A percentile compares a stretch with the other conserved stretches of the same genome.
These are phyloP conservation scores for Callionymus lyra DNA, from an alignment of 2,113 vertebrate genomes.

Conservation along the genomic window DNA sequence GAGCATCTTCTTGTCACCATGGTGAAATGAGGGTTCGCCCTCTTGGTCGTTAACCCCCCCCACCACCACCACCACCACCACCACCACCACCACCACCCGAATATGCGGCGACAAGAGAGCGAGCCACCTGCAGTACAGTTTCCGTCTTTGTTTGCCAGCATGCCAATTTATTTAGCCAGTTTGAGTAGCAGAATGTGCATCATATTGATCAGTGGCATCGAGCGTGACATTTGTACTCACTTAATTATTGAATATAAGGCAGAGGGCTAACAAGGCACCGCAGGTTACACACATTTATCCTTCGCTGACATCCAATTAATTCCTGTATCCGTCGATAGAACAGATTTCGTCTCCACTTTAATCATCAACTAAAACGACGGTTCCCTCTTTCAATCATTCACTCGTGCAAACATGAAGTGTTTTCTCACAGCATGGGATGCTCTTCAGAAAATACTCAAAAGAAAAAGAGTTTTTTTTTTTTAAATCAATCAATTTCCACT, in stretches of 20 bases:
- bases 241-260: constrained; percentile 30
- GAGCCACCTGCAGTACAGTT: constrained; percentile 11
- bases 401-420: too few relatives aligned
- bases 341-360: too few relatives aligned
- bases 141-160: constrained; percentile 14
- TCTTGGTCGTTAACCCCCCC: constrained; percentile 14
- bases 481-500: too few relatives aligned
- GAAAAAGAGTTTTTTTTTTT: too few relatives aligned
- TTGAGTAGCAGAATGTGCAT: constrained; percentile 21
- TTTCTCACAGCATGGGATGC: too few relatives aligned
- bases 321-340: not conserved
- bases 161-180: constrained; percentile 12
- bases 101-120: constrained; percentile 25
- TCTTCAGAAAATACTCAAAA: too few relatives aligned
- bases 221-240: constrained; percentile 10
- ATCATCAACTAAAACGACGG: too few relatives aligned
- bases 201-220: constrained; percentile 30
- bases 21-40: constrained; percentile 24
- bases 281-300: constrained; percentile 2
- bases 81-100: too few relatives aligned
- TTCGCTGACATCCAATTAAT: constrained; percentile 5
- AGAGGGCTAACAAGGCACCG: constrained; percentile 16
- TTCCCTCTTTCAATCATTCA: too few relatives aligned
- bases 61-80: too few relatives aligned
- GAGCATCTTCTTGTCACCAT: constrained; percentile 20